Conservation (phyloP, 2,113 vertebrate genomes). For the Macquaria ambigua region DNA sequence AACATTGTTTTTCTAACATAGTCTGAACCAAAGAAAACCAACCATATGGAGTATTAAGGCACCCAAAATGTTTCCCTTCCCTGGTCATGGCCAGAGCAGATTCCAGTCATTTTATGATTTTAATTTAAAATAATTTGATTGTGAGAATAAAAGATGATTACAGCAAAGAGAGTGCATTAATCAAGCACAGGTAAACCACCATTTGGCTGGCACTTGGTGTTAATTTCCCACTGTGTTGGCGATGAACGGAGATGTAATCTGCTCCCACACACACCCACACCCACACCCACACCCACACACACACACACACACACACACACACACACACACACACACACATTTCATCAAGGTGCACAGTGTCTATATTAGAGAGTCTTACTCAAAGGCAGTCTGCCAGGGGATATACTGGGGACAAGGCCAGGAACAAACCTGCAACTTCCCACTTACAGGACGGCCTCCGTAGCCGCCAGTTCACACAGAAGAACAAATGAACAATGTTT, state of each 20-base stretch:
- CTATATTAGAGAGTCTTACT: background rate
- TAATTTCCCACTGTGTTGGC: background rate
- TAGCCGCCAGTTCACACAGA: constrained; percentile 14
- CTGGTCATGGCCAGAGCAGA: background rate
- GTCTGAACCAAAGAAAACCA: background rate
- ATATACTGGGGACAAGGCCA: background rate
- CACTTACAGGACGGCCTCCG: constrained; percentile 27
- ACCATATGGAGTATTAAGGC: background rate
- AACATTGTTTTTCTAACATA: background rate
- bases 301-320: background rate
- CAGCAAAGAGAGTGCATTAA: background rate
- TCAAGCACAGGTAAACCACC: background rate
- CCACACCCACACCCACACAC: too few relatives aligned
- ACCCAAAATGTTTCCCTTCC: background rate
- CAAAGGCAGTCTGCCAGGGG: background rate
- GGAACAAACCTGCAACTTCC: constrained; percentile 31
- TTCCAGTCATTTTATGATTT: background rate
- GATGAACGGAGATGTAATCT: background rate
- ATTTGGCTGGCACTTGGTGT: background rate
- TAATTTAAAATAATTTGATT: background rate
- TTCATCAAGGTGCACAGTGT: background rate
- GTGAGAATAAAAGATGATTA: background rate
- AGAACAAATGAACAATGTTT: constrained; percentile 69
- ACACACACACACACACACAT: background rate
- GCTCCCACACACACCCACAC: too few relatives aligned